A percentile compares a stretch with the other conserved stretches of the same genome.
Evolutionary conservation across 2,113 vertebrate species (phyloP).

Genomic region (Cololabis saira): DNA sequence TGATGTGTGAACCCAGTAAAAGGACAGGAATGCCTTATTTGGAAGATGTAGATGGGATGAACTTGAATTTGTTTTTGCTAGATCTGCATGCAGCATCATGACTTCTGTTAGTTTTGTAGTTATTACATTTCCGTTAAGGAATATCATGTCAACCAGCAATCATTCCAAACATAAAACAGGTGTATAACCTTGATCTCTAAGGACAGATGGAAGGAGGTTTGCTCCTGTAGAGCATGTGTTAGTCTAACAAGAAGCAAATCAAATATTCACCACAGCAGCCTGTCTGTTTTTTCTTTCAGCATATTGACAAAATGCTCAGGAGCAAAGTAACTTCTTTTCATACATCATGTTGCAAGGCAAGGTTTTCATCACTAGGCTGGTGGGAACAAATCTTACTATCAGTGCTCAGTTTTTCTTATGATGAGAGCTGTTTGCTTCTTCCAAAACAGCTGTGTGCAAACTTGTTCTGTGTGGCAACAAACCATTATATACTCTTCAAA

Average conservation of each 20-base stretch:
- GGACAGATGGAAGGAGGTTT: slow-evolving; percentile 29
- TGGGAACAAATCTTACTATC: too few relatives aligned
- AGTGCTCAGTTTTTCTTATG: too few relatives aligned
- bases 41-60: slow-evolving; percentile 12
- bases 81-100: slow-evolving; percentile 16
- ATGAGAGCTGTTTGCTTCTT: slow-evolving; percentile 3
- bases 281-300: slow-evolving; percentile 45
- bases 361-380: slow-evolving; percentile 9
- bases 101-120: slow-evolving; percentile 46
- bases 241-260: too few relatives aligned
- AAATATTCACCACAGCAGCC: slow-evolving; percentile 52
- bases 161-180: slow-evolving; percentile 49
- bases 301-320: slow-evolving; percentile 16
- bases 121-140: slow-evolving; percentile 6
- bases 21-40: slow-evolving; percentile 25
- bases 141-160: slow-evolving; percentile 1
- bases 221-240: too few relatives aligned
- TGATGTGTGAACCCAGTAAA: slow-evolving; percentile 4
- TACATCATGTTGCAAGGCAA: slow-evolving; percentile 20
- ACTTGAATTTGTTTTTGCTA: slow-evolving; percentile 20
- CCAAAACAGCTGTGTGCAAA: not conserved
- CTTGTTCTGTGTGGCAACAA: slow-evolving; percentile 17
- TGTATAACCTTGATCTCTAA: slow-evolving; percentile 37
- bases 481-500: slow-evolving; percentile 20
- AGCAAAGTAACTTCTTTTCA: slow-evolving; percentile 35